These are phyloP conservation scores for Leptobrachium leishanense DNA, from an alignment of 2,113 vertebrate species.

Conservation along the genomic window DNA sequence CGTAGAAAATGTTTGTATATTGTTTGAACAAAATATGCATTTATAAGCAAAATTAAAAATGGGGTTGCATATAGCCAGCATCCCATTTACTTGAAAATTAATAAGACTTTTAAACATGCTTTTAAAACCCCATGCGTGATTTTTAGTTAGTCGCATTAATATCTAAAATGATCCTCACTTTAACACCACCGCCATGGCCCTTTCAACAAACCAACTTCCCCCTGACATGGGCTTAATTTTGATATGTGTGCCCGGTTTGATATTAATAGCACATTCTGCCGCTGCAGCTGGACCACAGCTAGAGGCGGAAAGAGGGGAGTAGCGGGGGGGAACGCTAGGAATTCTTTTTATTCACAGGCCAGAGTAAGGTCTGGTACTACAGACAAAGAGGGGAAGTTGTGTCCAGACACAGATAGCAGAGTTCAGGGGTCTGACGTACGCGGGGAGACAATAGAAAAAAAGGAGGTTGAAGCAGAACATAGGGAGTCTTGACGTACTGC, in stretches of 20 bases:
- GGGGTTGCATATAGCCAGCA: too few species aligned
- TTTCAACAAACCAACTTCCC: background rate
- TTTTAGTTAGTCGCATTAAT: too few species aligned
- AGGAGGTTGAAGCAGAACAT: conserved; percentile 25
- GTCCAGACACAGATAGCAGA: conserved; percentile 75
- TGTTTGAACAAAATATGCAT: too few species aligned
- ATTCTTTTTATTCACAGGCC: conserved; percentile 79
- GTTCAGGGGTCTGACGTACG: conserved; percentile 44
- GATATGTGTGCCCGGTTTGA: background rate
- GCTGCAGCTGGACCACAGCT: conserved; percentile 24
- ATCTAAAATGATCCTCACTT: too few species aligned
- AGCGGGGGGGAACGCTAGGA: conserved; percentile 64
- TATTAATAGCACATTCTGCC: conserved; percentile 45
- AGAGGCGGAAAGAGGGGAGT: background rate
- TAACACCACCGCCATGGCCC: too few species aligned
- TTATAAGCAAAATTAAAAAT: too few species aligned
- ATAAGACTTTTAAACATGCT: too few species aligned
- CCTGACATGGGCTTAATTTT: conserved; percentile 13
- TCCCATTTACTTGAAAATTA: too few species aligned
- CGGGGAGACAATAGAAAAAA: conserved; percentile 40
- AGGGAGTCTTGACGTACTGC: conserved; percentile 23
- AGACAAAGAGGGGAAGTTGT: conserved; percentile 83
- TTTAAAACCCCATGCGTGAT: too few species aligned
- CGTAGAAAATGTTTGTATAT: too few species aligned
- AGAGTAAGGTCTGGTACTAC: conserved; percentile 71